A percentile compares a stretch with the other conserved stretches of the same genome.
These are phyloP conservation scores for Labeo calbasu DNA, from an alignment of 2,797 vertebrate species.

Conservation along the genomic window DNA sequence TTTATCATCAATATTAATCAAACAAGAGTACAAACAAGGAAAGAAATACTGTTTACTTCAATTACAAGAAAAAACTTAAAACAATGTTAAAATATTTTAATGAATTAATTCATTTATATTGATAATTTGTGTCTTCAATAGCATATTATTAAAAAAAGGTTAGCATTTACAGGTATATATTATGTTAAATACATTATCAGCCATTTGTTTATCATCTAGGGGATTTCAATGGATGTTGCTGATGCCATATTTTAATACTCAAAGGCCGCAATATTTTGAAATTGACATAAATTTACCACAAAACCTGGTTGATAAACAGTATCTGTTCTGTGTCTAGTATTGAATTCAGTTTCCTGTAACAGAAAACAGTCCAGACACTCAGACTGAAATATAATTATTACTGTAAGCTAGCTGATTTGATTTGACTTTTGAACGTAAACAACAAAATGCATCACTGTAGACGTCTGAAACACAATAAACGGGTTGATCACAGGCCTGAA, in stretches of 20 bases:
- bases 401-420: background rate
- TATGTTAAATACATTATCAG: background rate
- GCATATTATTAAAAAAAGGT: background rate
- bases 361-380: background rate
- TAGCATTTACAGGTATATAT: no score
- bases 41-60: no score
- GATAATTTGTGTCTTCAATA: background rate
- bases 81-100: background rate
- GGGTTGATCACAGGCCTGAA: background rate
- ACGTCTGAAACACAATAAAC: background rate
- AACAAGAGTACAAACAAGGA: background rate
- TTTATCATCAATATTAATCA: background rate
- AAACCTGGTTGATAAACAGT: background rate
- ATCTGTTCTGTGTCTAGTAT: background rate
- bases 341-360: background rate
- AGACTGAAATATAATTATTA: background rate
- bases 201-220: background rate
- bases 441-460: background rate
- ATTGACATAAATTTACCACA: background rate
- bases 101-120: background rate
- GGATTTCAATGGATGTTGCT: background rate
- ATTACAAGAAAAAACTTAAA: background rate
- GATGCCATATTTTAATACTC: background rate
- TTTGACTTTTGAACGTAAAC: constrained; percentile 1
- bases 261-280: background rate